phyloP scores from a whole-genome alignment of 2,888 invertebrate genomes.

The Pimpla rufipes region DNA sequence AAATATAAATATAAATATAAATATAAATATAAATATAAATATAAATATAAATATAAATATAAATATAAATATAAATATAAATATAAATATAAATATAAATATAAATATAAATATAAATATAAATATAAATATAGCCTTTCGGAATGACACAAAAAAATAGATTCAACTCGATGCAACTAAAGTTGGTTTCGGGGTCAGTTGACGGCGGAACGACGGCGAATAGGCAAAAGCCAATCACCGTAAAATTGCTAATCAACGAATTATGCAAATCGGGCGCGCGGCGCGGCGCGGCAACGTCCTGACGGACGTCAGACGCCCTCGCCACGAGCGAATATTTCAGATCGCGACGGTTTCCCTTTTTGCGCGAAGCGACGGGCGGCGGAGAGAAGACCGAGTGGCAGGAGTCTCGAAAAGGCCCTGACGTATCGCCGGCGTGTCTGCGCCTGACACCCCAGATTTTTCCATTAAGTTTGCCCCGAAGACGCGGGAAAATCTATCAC shows the following conservation, averaged over 20 bases:
- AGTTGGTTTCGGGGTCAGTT: no score
- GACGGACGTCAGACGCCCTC: neutral
- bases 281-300: no score
- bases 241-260: neutral
- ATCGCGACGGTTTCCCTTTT: conserved; percentile 53
- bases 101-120: no score
- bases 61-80: no score
- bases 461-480: conserved; percentile 83
- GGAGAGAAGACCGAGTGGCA: conserved; percentile 22
- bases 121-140: no score
- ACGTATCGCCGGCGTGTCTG: conserved; percentile 84
- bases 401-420: conserved; percentile 78
- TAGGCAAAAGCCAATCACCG: neutral
- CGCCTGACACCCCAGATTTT: conserved; percentile 84
- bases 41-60: no score
- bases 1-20: no score
- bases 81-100: no score
- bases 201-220: no score
- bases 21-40: no score
- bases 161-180: no score
- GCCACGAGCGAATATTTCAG: conserved; percentile 43
- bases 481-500: conserved; percentile 84
- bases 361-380: neutral
- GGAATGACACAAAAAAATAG: no score
- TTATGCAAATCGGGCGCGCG: neutral